Evolutionary conservation across 2,888 invertebrate genomes (phyloP).

Genomic region (Drosophila ochracea): DNA sequence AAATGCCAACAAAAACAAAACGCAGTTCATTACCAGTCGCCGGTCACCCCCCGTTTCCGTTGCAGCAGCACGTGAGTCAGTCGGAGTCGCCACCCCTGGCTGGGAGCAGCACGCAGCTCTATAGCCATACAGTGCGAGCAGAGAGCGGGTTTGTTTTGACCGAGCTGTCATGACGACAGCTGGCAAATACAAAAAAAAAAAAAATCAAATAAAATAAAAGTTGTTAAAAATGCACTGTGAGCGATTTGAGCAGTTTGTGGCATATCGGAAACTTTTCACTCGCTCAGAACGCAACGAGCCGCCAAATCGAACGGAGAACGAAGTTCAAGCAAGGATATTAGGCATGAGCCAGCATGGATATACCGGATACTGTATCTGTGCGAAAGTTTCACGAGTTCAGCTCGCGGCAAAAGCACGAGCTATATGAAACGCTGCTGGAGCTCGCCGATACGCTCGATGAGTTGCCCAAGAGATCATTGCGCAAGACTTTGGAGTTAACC

Average conservation of each 20-base stretch:
- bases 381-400: conserved; percentile 80
- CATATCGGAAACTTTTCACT: conserved; percentile 53
- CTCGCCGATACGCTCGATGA: conserved; percentile 76
- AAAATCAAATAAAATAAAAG: not conserved
- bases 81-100: conserved; percentile 14
- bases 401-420: conserved; percentile 79
- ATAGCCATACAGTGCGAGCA: not conserved
- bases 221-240: conserved; percentile 32
- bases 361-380: conserved; percentile 81
- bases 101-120: not conserved
- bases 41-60: conserved; percentile 65
- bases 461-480: conserved; percentile 82
- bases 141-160: conserved; percentile 63
- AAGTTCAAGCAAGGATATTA: conserved; percentile 6
- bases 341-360: conserved; percentile 76
- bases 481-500: conserved; percentile 83
- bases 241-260: conserved; percentile 30
- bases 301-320: conserved; percentile 41
- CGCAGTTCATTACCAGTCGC: conserved; percentile 46
- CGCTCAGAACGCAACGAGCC: conserved; percentile 61
- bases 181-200: conserved; percentile 21
- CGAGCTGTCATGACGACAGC: conserved; percentile 68
- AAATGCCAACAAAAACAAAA: conserved; percentile 78
- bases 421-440: conserved; percentile 80
- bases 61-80: conserved; percentile 72